Evolutionary conservation across 2,113 vertebrate genomes (phyloP).

Genomic region (Hystrix cristata): DNA sequence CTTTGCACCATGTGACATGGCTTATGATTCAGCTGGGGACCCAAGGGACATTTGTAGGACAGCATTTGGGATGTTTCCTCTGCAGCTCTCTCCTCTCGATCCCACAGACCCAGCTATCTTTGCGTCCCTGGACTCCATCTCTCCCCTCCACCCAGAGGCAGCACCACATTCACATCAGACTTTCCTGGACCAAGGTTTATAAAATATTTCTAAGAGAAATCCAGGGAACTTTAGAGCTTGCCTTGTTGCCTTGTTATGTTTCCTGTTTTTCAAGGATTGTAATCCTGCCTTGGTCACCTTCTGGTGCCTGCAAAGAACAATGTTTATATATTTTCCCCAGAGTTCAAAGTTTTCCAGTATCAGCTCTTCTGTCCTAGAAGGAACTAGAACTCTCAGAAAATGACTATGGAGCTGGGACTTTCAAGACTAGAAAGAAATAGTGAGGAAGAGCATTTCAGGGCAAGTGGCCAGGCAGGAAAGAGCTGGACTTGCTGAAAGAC

Average conservation of each 20-base stretch:
- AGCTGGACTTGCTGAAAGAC: not conserved
- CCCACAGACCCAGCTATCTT: not conserved
- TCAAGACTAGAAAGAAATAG: not conserved
- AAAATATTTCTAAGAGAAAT: not conserved
- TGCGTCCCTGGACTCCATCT: not conserved
- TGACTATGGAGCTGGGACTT: too few relatives aligned
- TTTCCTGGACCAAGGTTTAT: not conserved
- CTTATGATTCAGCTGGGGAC: not conserved
- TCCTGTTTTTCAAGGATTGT: not conserved
- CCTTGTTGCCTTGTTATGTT: accelerated
- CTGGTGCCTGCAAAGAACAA: not conserved
- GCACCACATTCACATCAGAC: accelerated
- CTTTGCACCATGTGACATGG: accelerated
- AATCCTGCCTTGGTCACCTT: accelerated
- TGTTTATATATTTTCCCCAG: not conserved
- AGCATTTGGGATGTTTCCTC: not conserved
- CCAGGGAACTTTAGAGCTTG: not conserved
- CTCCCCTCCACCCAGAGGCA: not conserved
- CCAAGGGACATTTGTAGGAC: not conserved
- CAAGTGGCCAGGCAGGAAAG: not conserved
- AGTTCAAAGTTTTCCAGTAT: not conserved
- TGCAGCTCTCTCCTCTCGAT: not conserved
- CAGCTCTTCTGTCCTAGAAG: not conserved
- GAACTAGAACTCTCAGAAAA: not conserved
- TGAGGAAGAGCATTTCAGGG: not conserved